These are phyloP conservation scores for Lochmaea crataegi DNA, from an alignment of 2,888 invertebrate genomes.

Conservation along the genomic window DNA sequence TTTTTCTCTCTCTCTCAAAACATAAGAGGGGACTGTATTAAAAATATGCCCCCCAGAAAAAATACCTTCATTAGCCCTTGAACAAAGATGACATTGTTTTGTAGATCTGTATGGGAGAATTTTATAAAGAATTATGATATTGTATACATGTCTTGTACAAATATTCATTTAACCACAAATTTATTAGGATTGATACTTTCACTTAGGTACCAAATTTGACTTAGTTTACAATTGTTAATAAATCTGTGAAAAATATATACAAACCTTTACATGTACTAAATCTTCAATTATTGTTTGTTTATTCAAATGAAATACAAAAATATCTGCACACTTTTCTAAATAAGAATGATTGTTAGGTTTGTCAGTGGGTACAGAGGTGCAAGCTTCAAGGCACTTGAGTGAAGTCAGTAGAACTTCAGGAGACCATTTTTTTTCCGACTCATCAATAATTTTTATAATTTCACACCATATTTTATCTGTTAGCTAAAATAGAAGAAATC, in stretches of 20 bases:
- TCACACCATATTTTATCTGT: conserved; percentile 46
- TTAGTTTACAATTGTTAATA: too few relatives aligned
- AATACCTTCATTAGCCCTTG: too few relatives aligned
- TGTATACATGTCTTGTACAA: too few relatives aligned
- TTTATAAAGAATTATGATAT: too few relatives aligned
- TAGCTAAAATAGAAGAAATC: conserved; percentile 47
- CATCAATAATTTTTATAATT: conserved; percentile 35
- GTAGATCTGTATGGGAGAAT: too few relatives aligned
- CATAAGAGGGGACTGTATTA: too few relatives aligned
- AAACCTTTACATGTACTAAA: conserved; percentile 68
- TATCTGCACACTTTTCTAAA: conserved; percentile 61
- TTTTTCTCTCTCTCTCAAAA: too few relatives aligned
- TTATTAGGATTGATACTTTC: too few relatives aligned
- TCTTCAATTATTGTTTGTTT: conserved; percentile 64
- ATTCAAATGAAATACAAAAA: conserved; percentile 64
- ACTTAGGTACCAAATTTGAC: too few relatives aligned
- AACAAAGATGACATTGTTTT: too few relatives aligned
- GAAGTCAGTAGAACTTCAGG: conserved; percentile 51
- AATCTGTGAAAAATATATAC: conserved; percentile 1
- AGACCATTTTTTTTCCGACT: conserved; percentile 22
- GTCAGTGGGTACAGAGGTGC: conserved; percentile 49
- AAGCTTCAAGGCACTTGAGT: conserved; percentile 60
- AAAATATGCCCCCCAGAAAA: too few relatives aligned
- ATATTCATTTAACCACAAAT: too few relatives aligned
- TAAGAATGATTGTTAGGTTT: conserved; percentile 34